Base-by-base conservation (phyloP, 2,888 invertebrate species). In the Cantharis flavilabris region DNA sequence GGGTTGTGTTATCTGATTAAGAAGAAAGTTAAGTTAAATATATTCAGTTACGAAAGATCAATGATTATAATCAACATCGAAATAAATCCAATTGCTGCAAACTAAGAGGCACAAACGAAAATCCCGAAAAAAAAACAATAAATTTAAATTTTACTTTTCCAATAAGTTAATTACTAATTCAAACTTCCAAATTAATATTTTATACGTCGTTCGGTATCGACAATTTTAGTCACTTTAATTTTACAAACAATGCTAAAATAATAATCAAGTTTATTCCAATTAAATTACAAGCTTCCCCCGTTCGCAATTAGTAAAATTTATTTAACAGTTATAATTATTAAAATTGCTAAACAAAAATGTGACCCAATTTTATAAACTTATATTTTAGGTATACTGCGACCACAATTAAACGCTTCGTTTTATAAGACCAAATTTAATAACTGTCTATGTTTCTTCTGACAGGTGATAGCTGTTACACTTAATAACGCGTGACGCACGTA, bases 1-100 rank as follows among this genome's bases (percentile, higher is more conserved):
- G 75, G 76, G 73, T 74, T 78, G 62, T 72, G 69, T 78, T 78
- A 78, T 78, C 76, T 76, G 78, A 78, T 78, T 78, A 78, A 67
- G 69, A 70, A 70, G 76, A 78, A 78, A 72, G 69, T 75, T 72
- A 72, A 75, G 75, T 77, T 77, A 77, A 77, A 77, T 77, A 77
- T 75, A 78, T 78, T 75, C 78, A 73, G 75, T 72, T 78, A 76
- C 73, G 73, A 73, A 71, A 78, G 75, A 72, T 75, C 75, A 75
- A 78, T 78, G 72, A 74, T 75, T 75, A 77, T 72, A 77, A 77
- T 77, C 73, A 77, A 74, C 73, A 77, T 73, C 71, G 72, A 77
- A 77, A 71, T 72, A 76, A 77, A 77, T 69, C 71, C 69, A 62
- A 72, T 72, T 76, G 72, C 71, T 71, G n/a, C 26, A 67, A 67